Conservation (phyloP, 2,113 vertebrate species). For the Campylomormyrus tamandua region DNA sequence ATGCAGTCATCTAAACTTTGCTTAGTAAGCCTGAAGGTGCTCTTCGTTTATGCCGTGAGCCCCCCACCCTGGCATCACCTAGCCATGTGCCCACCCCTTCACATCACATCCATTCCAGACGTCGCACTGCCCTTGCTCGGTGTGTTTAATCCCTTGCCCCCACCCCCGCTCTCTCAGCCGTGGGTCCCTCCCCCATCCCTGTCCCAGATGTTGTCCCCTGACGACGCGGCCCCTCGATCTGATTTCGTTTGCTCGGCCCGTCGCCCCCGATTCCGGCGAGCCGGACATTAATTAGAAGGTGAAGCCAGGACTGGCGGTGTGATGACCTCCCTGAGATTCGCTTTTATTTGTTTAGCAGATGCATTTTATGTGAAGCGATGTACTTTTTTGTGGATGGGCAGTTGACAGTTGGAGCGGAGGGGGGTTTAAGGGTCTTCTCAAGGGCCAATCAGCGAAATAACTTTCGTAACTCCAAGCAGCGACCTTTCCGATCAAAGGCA, state of each 20-base stretch:
- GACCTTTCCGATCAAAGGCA: not conserved
- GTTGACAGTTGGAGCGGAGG: not conserved
- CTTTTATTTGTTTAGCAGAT: not conserved
- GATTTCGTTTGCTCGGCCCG: not conserved
- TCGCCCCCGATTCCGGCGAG: not conserved
- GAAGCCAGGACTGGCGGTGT: not conserved
- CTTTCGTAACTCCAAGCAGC: not conserved
- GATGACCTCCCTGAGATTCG: not conserved
- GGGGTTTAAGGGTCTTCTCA: not conserved
- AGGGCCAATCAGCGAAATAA: not conserved
- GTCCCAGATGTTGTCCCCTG: not conserved
- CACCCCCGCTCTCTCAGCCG: not conserved
- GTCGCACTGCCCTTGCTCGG: constrained; percentile 4
- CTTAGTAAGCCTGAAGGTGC: not conserved
- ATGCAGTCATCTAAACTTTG: not conserved
- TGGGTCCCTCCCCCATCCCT: not conserved
- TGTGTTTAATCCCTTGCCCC: not conserved
- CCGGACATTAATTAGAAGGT: not conserved
- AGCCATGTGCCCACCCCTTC: no score
- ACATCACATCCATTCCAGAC: not conserved
- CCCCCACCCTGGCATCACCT: not conserved
- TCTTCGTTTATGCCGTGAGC: not conserved
- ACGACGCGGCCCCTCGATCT: not conserved
- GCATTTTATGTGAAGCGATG: not conserved
- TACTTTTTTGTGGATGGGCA: not conserved